phyloP scores from a whole-genome alignment of 1,140 invertebrate species.

The Hermatobates lingyangjiaoensis region DNA sequence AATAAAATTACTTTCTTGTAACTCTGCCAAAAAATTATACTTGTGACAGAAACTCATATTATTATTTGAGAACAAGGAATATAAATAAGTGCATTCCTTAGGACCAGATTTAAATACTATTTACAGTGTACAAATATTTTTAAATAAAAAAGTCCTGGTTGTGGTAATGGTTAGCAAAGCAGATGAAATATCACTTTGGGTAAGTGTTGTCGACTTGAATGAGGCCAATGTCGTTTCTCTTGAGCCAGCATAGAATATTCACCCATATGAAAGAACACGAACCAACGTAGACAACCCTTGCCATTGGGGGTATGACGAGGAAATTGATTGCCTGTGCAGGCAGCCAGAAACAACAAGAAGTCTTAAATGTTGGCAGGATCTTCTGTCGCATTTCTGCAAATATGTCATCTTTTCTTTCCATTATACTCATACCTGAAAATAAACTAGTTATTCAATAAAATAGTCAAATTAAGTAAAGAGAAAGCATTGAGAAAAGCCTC shows the following conservation, averaged over 20 bases:
- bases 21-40: too few species aligned
- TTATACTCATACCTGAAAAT: slow-evolving; percentile 19
- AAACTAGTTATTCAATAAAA: neutral
- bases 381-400: slow-evolving; percentile 18
- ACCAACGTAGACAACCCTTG: slow-evolving; percentile 32
- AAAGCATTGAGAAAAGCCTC: too few species aligned
- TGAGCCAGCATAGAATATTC: slow-evolving; percentile 31
- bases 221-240: slow-evolving; percentile 18
- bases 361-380: slow-evolving; percentile 21
- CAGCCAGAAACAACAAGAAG: slow-evolving; percentile 29
- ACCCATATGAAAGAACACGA: slow-evolving; percentile 29
- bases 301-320: slow-evolving; percentile 26
- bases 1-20: too few species aligned
- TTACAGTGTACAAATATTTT: too few species aligned
- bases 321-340: slow-evolving; percentile 32
- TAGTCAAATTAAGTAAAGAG: neutral
- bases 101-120: too few species aligned
- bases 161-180: too few species aligned
- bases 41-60: too few species aligned
- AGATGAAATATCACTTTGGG: neutral
- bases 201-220: neutral
- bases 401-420: slow-evolving; percentile 19
- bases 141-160: too few species aligned
- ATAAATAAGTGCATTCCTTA: too few species aligned
- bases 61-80: too few species aligned